Evolutionary conservation across 2,888 invertebrate genomes (phyloP), one percentile per base, ranked within the genome.

Genomic region (Sylvicola fuscatus): DNA sequence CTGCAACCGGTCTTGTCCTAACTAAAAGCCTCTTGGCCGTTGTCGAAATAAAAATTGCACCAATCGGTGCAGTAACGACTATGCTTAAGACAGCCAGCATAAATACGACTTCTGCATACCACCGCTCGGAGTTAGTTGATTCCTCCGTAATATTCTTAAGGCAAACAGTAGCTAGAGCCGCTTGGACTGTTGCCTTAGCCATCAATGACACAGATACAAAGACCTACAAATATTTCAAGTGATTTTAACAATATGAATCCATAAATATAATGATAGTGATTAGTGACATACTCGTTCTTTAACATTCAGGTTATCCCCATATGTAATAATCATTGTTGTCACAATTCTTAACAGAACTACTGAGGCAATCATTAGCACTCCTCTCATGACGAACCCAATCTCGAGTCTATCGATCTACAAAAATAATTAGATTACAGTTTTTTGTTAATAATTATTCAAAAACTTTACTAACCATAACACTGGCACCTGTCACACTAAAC

Each of bases 181-280:
- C 86, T 69, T 89, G 93, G 1, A 95, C 93, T n/a, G 93, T 93
- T 6, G 93, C 95, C 60, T 97, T 97, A 2, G 93, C 84, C 72
- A 92, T 79, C 80, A 87, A 90, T 0, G 92, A 72, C 4, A 93
- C 58, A 0, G 89, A 75, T 12, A 92, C 79, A 54, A 95, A 97
- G 41, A 90, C 63, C 47, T 34, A 30, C 14, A 14, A 31, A 28
- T 28, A 3, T 14, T 14, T 10, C 8, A 13, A 29, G 15, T 31
- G 10, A 14, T 7, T 10, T 14, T 31, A 31, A n/a, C 10, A 13
- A 14, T 6, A 21, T 8, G n/a, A n/a, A n/a, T n/a, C n/a, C n/a
- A 6, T 28, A 13, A 28, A 28, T 12, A 28, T n/a, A 13, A 4
- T 8, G 27, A 10, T 29, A 13, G 6, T 6, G 13, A 31, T 13